Percentiles rank a stretch among this genome's conserved stretches.
phyloP scores from a whole-genome alignment of 2,797 vertebrate species.

The Aldrovandia affinis region DNA sequence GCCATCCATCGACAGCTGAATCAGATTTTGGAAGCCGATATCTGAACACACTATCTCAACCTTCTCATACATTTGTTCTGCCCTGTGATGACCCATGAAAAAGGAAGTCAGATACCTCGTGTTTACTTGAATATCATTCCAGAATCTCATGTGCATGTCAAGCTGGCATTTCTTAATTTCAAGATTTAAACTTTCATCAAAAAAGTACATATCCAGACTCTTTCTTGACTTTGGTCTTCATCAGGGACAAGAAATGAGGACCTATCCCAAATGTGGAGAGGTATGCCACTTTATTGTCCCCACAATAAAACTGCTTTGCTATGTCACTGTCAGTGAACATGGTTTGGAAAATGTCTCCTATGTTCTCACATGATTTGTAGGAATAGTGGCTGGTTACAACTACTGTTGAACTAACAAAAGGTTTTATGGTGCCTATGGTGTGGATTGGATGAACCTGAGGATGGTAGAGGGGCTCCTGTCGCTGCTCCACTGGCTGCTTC shows the following conservation, averaged over 20 bases:
- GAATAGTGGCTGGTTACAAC: slow-evolving; percentile 46
- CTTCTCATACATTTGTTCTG: slow-evolving; percentile 37
- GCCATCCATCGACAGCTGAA: slow-evolving; percentile 47
- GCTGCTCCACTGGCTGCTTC: slow-evolving; percentile 25
- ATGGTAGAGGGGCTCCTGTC: no score
- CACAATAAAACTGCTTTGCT: slow-evolving; percentile 41
- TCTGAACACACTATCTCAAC: slow-evolving; percentile 38
- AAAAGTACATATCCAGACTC: slow-evolving; percentile 29
- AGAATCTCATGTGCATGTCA: slow-evolving; percentile 40
- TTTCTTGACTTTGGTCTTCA: slow-evolving; percentile 41
- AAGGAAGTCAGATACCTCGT: slow-evolving; percentile 33
- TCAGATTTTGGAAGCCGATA: slow-evolving; percentile 44
- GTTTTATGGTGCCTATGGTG: no score
- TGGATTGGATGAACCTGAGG: neutral
- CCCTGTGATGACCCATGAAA: slow-evolving; percentile 38
- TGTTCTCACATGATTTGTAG: slow-evolving; percentile 44
- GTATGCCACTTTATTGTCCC: slow-evolving; percentile 35
- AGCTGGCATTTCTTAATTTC: slow-evolving; percentile 46
- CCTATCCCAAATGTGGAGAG: slow-evolving; percentile 34
- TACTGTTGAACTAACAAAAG: slow-evolving; percentile 26
- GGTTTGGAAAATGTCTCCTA: slow-evolving; percentile 40
- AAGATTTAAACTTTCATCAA: slow-evolving; percentile 41
- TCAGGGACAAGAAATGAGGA: slow-evolving; percentile 40
- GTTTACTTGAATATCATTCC: slow-evolving; percentile 37
- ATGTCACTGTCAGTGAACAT: slow-evolving; percentile 43